Evolutionary conservation across 2,888 invertebrate genomes (phyloP), one percentile per base, ranked within the genome.

Genomic region (Luperina nickerlii): DNA sequence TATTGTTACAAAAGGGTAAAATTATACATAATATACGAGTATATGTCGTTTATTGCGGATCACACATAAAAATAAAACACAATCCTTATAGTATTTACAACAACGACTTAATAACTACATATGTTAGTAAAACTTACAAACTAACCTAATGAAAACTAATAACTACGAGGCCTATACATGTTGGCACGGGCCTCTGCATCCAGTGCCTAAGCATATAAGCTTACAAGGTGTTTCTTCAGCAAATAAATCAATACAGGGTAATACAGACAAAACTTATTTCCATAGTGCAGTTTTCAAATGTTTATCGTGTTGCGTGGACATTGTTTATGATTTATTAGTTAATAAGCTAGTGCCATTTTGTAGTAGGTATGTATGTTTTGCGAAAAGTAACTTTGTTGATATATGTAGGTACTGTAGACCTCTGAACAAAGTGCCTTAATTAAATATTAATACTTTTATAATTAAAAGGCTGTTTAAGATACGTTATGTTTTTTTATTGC

Each of bases 351-450:
- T 76, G 65, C 76, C 76, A 79, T 79, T 66, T 51, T 76, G 11
- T 32, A 51, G 48, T 48, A 76, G 0, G 2, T 62, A 74, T 32
- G 13, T 54, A 79, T 80, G 18, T 78, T n/a, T 42, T 72, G 32
- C 15, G n/a, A 63, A 62, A 54, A 42, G 1, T 42, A 7, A 32
- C 6, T 71, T 81, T 70, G n/a, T 42, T 48, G 18, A 38, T 32
- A 2, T n/a, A 51, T 51, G 24, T 51, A 18, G 0, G 11, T 18
- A 51, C 4, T 63, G 42, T 15, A 54, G 8, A 63, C 15, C 9
- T 42, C 32, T 38, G 51, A 66, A 70, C 15, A 27, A 45, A 54
- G 66, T 81, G 84, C 84, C 84, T 78, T 78, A 48, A 27, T 51
- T n/a, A 20, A 82, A 15, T 42, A 57, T 65, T 18, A n/a, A 51